Percentiles rank a stretch among this genome's conserved stretches.
Conservation (phyloP, 2,888 invertebrate species). For the Orchesellides sinensis region DNA sequence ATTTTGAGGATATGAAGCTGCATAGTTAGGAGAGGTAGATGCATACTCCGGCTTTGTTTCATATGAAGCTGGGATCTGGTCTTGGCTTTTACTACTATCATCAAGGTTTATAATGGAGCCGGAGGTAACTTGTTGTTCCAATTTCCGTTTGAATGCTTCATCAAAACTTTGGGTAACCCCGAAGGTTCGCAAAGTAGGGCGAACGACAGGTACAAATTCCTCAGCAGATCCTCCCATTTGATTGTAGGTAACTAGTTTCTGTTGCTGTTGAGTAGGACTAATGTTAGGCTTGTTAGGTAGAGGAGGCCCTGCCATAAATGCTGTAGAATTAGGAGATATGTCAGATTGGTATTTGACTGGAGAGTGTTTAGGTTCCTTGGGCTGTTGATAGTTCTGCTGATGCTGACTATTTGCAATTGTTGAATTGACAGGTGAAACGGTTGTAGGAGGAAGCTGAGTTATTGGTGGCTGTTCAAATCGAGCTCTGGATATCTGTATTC, state of each 20-base stretch:
- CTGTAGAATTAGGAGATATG: background rate
- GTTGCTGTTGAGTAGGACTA: background rate
- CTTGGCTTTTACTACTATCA: constrained; percentile 5
- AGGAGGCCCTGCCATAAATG: background rate
- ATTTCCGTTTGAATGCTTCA: constrained; percentile 62
- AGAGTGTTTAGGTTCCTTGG: constrained; percentile 2
- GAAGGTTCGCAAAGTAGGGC: constrained; percentile 62
- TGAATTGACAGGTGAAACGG: background rate
- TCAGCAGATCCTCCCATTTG: constrained; percentile 38
- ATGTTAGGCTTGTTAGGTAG: constrained; percentile 2
- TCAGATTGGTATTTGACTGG: constrained; percentile 13
- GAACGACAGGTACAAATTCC: constrained; percentile 52
- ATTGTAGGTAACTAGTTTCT: background rate
- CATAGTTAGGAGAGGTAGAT: background rate
- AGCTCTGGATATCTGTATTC: constrained; percentile 67
- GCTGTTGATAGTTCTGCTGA: constrained; percentile 14
- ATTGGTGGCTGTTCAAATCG: constrained; percentile 67
- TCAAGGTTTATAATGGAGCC: constrained; percentile 40
- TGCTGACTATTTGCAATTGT: constrained; percentile 1
- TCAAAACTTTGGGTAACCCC: constrained; percentile 70
- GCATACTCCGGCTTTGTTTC: background rate
- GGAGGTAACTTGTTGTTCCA: constrained; percentile 51
- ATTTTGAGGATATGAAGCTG: background rate
- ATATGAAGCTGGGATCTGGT: background rate
- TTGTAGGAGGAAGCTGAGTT: background rate